phyloP scores from a whole-genome alignment of 2,888 invertebrate genomes.

The Philhelius pedissequus region DNA sequence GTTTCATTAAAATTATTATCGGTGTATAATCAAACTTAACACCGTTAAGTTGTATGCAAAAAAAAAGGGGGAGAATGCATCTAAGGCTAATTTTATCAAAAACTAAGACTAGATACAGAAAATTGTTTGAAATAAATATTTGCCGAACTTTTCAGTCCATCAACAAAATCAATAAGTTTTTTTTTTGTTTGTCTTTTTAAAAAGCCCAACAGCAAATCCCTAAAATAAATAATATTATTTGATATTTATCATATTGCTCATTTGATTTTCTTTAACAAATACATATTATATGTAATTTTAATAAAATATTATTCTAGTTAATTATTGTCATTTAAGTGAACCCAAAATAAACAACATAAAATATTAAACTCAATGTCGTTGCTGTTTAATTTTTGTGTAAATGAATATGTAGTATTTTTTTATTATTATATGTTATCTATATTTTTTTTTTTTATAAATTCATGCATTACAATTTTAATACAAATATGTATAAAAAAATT shows the following conservation, averaged over 20 bases:
- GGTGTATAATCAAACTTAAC: not conserved
- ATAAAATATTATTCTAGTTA: not conserved
- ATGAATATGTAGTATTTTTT: not conserved
- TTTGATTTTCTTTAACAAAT: not conserved
- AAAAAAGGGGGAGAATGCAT: not conserved
- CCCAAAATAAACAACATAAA: not conserved
- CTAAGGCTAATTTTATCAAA: not conserved
- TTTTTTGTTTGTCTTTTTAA: not conserved
- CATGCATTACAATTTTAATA: constrained; percentile 6
- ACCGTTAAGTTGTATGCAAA: not conserved
- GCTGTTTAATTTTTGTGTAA: not conserved
- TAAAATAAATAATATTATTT: not conserved
- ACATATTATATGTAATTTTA: not conserved
- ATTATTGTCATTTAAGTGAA: constrained; percentile 21
- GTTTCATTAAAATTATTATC: not conserved
- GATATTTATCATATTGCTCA: not conserved
- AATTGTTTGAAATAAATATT: not conserved
- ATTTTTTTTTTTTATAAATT: not conserved
- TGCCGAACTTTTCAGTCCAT: not conserved
- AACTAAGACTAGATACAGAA: not conserved
- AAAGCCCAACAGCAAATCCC: not conserved
- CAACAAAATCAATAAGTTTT: not conserved
- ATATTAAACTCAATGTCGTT: not conserved
- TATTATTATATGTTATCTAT: not conserved
- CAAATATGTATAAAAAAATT: not conserved